Percentiles rank a stretch among this genome's conserved stretches.
These are phyloP conservation scores for Stomorhina lunata DNA, from an alignment of 2,888 invertebrate genomes.

Conservation along the genomic window DNA sequence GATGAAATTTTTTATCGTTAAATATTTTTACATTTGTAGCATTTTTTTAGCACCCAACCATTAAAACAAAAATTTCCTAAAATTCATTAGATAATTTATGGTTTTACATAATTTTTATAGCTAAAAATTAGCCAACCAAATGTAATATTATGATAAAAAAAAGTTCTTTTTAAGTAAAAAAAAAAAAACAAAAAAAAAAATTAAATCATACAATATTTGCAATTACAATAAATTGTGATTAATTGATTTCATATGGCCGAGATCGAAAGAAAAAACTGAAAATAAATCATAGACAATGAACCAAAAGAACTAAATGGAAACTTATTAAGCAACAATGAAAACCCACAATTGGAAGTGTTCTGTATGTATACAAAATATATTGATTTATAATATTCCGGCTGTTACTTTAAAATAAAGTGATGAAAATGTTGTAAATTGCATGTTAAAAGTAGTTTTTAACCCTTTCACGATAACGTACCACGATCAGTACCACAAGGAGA, in stretches of 20 bases:
- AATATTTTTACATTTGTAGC: not conserved
- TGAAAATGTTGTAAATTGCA: not conserved
- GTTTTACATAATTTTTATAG: not conserved
- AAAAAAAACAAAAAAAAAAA: too few species aligned
- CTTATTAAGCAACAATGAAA: not conserved
- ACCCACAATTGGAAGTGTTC: not conserved
- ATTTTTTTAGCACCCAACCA: not conserved
- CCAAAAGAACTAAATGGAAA: constrained; percentile 1
- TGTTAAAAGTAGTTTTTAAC: not conserved
- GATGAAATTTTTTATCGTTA: too few species aligned
- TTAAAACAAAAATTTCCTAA: not conserved
- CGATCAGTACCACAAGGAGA: too few species aligned
- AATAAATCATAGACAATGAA: constrained; percentile 16
- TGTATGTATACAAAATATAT: not conserved
- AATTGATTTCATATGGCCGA: constrained; percentile 24
- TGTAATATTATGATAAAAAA: not conserved
- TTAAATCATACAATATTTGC: constrained; percentile 16
- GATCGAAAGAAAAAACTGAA: not conserved
- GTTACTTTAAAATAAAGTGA: not conserved
- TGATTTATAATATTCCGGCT: constrained; percentile 4
- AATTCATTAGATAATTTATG: too few species aligned
- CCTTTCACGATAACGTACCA: too few species aligned
- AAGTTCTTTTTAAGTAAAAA: too few species aligned
- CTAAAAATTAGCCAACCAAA: not conserved
- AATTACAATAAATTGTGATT: constrained; percentile 37